Evolutionary conservation across 2,888 invertebrate species (phyloP).

Genomic region (Hololepta plana): DNA sequence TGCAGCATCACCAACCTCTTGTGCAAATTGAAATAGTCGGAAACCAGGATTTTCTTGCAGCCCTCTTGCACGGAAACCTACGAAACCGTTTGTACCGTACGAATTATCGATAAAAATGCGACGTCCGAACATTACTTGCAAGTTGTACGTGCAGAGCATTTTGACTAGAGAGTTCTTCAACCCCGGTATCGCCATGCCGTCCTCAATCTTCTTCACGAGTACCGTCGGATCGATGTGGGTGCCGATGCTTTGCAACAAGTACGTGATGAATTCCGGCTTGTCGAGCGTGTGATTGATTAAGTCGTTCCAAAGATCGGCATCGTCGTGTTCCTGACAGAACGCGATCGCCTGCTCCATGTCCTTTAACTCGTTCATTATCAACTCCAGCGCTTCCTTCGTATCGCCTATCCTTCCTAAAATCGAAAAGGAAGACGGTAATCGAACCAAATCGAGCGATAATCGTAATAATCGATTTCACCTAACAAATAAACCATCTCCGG

Average conservation of each 20-base stretch:
- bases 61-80: conserved; percentile 76
- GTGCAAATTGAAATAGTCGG: conserved; percentile 77
- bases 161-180: conserved; percentile 80
- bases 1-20: conserved; percentile 62
- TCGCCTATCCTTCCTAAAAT: conserved; percentile 70
- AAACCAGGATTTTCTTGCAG: conserved; percentile 75
- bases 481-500: conserved; percentile 88
- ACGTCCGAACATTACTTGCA: conserved; percentile 41
- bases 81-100: conserved; percentile 10
- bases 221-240: conserved; percentile 82
- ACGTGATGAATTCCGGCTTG: conserved; percentile 57
- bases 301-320: conserved; percentile 83
- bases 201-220: conserved; percentile 61
- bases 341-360: conserved; percentile 89
- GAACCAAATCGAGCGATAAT: too few relatives aligned
- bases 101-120: neutral
- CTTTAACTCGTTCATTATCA: conserved; percentile 68
- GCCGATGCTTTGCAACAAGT: conserved; percentile 48
- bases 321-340: conserved; percentile 93
- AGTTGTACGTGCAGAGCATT: conserved; percentile 87
- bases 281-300: conserved; percentile 73
- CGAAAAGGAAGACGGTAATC: too few relatives aligned
- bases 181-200: conserved; percentile 73
- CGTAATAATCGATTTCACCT: conserved; percentile 24
- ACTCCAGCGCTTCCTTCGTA: conserved; percentile 72